Percentiles rank a stretch among this genome's conserved stretches.
Evolutionary conservation across 2,888 invertebrate species (phyloP).

Genomic region (Gastrophysa polygoni): DNA sequence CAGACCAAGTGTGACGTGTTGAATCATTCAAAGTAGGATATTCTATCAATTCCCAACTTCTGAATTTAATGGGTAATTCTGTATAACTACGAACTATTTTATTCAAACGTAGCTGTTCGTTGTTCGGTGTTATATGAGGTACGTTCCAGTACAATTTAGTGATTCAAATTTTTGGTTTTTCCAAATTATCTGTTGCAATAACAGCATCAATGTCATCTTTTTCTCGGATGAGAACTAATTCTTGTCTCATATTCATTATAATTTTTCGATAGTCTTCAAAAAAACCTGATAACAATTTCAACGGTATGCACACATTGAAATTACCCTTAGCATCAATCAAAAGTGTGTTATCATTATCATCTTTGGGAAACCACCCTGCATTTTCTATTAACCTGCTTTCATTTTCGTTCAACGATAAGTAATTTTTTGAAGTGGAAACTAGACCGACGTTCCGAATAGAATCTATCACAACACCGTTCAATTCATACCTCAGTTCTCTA

Average conservation of each 20-base stretch:
- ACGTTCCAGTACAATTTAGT: conserved; percentile 27
- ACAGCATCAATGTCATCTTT: conserved; percentile 27
- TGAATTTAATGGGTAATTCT: conserved; percentile 22
- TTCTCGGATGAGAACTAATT: conserved; percentile 27
- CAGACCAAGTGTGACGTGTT: conserved; percentile 25
- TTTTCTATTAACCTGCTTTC: conserved; percentile 13
- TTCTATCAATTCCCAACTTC: conserved; percentile 28
- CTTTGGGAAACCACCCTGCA: conserved; percentile 23
- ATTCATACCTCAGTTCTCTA: conserved; percentile 31
- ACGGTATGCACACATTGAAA: conserved; percentile 22
- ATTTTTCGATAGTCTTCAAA: conserved; percentile 29
- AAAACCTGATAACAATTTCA: conserved; percentile 19
- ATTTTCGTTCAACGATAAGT: conserved; percentile 11
- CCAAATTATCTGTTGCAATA: conserved; percentile 9
- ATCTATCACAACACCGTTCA: conserved; percentile 31
- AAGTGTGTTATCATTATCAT: conserved; percentile 1
- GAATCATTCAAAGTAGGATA: conserved; percentile 22
- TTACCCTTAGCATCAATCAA: conserved; percentile 10
- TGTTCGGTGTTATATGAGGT: conserved; percentile 23
- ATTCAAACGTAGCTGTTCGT: conserved; percentile 19
- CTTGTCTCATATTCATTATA: conserved; percentile 31
- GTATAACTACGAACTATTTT: conserved; percentile 17
- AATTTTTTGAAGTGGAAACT: conserved; percentile 17
- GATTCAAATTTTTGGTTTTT: conserved; percentile 24
- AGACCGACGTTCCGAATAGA: conserved; percentile 16